Base-by-base conservation (phyloP, 2,888 invertebrate species). In the Parelbella ahira region DNA sequence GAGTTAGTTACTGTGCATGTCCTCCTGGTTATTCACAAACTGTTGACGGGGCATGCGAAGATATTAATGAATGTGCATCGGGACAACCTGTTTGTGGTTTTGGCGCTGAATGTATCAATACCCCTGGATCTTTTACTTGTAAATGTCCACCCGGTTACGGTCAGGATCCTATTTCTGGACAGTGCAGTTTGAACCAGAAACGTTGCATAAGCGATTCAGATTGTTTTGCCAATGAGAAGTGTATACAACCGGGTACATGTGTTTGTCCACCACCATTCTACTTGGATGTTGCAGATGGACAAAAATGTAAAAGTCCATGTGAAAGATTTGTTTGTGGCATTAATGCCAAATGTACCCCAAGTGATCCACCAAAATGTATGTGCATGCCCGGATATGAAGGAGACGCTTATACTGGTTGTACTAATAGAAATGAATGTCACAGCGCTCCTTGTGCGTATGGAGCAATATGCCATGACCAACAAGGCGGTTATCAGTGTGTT, bases 1-100 rank as follows among this genome's bases (percentile, higher is more conserved):
- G 94, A 33, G 94, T 96, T 1, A 97, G 96, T 69, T 97, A 97
- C 67, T 97, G 97, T 60, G 97, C 97, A 33, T 97, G 97, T 68
- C 97, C 97, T 3, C 92, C 94, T 66, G 97, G 97, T 7, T 96
- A 90, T 69, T 90, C 91, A 44, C 93, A 94, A 10, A 90, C 91
- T 42, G 64, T 88, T 1, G 95, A 96, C 60, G 95, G 96, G 7
- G 90, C 93, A n/a, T 97, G 97, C 63, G 89, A 91, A 72, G 96
- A 97, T 70, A 91, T 95, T 29, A 91, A 97, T 65, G 96, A 97
- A 76, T 97, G 97, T 60, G 86, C 88, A 28, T 93, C 94, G 60
- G 92, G 92, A 3, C 91, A 91, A 50, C 90, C 92, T 47, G 90
- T 92, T 4, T 97, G 97, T 68, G 96, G 95, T 2, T 94, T 93